A percentile compares a stretch with the other conserved stretches of the same genome.
Conservation (phyloP, 2,797 vertebrate genomes). For the Cheirogaleus major region DNA sequence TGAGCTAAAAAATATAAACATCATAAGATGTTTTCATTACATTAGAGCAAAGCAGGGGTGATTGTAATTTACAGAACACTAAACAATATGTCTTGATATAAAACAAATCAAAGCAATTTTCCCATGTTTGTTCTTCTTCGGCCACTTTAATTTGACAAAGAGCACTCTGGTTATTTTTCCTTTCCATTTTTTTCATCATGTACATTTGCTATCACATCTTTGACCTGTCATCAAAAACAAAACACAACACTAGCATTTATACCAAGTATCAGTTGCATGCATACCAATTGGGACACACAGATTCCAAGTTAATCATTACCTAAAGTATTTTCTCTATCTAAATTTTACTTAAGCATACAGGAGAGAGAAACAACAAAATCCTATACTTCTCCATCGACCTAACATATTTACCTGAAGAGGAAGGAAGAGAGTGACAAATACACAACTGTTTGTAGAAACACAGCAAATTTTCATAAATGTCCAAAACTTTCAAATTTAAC, state of each 20-base stretch:
- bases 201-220: background rate
- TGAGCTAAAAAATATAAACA: background rate
- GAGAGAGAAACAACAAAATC: background rate
- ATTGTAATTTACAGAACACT: background rate
- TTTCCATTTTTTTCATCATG: background rate
- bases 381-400: background rate
- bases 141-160: background rate
- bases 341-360: background rate
- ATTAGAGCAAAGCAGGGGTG: background rate
- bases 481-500: slow-evolving; percentile 2
- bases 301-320: background rate
- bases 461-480: background rate
- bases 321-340: background rate
- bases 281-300: background rate
- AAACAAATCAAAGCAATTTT: background rate
- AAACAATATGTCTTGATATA: background rate
- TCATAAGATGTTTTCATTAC: background rate
- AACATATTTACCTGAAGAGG: background rate
- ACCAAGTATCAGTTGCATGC: background rate
- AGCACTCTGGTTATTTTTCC: background rate
- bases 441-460: background rate
- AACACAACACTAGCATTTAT: background rate
- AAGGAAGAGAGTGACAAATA: background rate
- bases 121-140: background rate
- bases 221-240: background rate